These are phyloP conservation scores for Xyrauchen texanus DNA, from an alignment of 2,113 vertebrate species.

Conservation along the genomic window DNA sequence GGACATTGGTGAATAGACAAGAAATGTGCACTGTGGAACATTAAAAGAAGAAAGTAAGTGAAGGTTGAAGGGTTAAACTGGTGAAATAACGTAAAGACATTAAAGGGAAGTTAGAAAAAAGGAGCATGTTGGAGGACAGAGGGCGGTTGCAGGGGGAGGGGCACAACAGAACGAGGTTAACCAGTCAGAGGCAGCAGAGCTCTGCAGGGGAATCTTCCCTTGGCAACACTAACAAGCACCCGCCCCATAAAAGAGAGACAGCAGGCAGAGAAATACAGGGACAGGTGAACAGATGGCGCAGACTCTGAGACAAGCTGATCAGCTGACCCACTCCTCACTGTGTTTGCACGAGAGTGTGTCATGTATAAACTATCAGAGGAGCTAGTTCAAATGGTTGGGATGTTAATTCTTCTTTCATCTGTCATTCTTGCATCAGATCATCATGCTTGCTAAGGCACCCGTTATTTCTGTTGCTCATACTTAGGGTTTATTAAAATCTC, in stretches of 20 bases:
- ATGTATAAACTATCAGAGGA: slow-evolving; percentile 35
- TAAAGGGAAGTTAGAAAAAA: slow-evolving; percentile 11
- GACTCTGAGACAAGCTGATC: slow-evolving; percentile 70
- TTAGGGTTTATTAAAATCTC: neutral
- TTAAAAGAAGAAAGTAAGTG: slow-evolving; percentile 35
- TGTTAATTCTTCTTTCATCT: neutral
- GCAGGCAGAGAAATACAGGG: slow-evolving; percentile 57
- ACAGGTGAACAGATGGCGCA: slow-evolving; percentile 76
- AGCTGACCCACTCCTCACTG: slow-evolving; percentile 52
- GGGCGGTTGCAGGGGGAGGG: slow-evolving; percentile 61
- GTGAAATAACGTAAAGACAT: slow-evolving; percentile 48
- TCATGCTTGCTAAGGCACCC: neutral
- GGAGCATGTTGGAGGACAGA: slow-evolving; percentile 37
- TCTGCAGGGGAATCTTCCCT: slow-evolving; percentile 74
- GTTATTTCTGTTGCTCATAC: neutral
- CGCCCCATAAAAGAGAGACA: slow-evolving; percentile 54
- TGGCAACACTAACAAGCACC: slow-evolving; percentile 73
- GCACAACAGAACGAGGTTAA: slow-evolving; percentile 57
- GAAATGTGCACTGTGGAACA: neutral
- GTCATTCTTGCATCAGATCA: neutral
- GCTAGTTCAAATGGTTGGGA: slow-evolving; percentile 2
- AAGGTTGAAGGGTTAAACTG: slow-evolving; percentile 1
- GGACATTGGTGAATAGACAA: neutral
- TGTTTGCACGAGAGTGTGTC: slow-evolving; percentile 25
- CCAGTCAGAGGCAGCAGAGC: slow-evolving; percentile 68